phyloP scores from a whole-genome alignment of 1,140 invertebrate genomes.

The Drosophila sp. region DNA sequence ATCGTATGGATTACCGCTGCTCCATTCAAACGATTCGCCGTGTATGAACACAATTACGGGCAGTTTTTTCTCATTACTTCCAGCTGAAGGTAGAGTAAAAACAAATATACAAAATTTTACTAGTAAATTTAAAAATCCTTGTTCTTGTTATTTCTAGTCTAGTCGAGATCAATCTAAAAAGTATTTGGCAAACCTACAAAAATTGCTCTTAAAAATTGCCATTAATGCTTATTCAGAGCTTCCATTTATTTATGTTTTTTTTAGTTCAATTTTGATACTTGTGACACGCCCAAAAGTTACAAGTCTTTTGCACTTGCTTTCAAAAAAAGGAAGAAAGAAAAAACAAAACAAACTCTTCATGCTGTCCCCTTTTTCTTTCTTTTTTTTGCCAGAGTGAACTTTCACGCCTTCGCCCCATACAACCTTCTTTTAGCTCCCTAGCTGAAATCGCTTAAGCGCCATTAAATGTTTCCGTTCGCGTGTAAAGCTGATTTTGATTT shows the following conservation, averaged over 20 bases:
- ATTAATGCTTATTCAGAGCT: too few relatives aligned
- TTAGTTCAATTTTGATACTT: too few relatives aligned
- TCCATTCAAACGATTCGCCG: constrained; percentile 97
- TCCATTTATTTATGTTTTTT: too few relatives aligned
- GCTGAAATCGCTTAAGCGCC: constrained; percentile 48
- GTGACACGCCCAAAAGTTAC: too few relatives aligned
- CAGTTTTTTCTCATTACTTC: constrained; percentile 86
- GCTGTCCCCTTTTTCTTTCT: neutral
- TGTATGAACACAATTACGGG: constrained; percentile 97
- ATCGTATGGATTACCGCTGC: constrained; percentile 97
- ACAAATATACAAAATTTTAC: neutral
- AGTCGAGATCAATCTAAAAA: too few relatives aligned
- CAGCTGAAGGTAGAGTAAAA: constrained; percentile 66
- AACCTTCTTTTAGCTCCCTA: constrained; percentile 12
- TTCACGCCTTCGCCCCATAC: neutral
- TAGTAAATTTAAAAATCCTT: too few relatives aligned
- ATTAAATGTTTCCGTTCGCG: constrained; percentile 65
- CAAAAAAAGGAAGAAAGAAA: constrained; percentile 6
- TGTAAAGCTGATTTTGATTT: constrained; percentile 55
- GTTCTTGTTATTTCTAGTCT: too few relatives aligned
- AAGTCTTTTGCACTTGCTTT: too few relatives aligned
- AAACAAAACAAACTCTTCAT: constrained; percentile 20
- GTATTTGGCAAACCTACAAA: too few relatives aligned
- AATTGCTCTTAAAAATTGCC: too few relatives aligned
- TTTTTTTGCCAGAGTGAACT: constrained; percentile 2